Evolutionary conservation across 2,888 invertebrate species (phyloP).

Genomic region (Gandaritis pyraliata): DNA sequence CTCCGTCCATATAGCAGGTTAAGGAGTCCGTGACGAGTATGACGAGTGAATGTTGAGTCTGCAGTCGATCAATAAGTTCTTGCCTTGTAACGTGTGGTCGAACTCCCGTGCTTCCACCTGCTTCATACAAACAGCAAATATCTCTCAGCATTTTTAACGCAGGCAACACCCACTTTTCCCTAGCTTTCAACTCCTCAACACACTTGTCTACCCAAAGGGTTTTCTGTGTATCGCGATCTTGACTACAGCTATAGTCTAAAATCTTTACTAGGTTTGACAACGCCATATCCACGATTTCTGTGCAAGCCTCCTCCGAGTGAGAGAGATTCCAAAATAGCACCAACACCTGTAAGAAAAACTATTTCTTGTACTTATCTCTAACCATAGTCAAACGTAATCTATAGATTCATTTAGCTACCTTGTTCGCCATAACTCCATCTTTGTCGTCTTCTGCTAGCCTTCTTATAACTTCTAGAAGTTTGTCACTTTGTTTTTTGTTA

Average conservation of each 20-base stretch:
- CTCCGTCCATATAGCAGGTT: conserved; percentile 94
- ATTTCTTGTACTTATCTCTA: conserved; percentile 27
- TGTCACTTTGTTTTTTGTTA: conserved; percentile 97
- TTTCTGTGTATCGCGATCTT: conserved; percentile 98
- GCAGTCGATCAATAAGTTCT: conserved; percentile 94
- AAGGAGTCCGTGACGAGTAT: conserved; percentile 97
- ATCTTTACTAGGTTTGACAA: conserved; percentile 98
- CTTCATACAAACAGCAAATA: conserved; percentile 97
- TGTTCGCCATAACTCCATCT: conserved; percentile 99
- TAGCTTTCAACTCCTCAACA: conserved; percentile 95
- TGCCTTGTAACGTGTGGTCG: conserved; percentile 82
- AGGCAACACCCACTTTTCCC: conserved; percentile 96
- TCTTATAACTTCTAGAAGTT: conserved; percentile 96
- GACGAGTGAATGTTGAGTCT: conserved; percentile 96
- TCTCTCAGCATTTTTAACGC: conserved; percentile 97
- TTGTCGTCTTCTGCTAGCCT: conserved; percentile 99
- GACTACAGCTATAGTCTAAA: conserved; percentile 98
- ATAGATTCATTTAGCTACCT: conserved; percentile 79
- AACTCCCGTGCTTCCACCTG: conserved; percentile 84
- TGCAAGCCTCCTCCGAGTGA: conserved; percentile 97
- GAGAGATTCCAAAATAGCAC: conserved; percentile 98
- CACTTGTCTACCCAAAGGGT: conserved; percentile 97
- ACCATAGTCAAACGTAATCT: neutral
- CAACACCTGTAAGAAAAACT: conserved; percentile 85
- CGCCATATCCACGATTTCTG: conserved; percentile 98